Percentiles rank a stretch among this genome's conserved stretches.
These are phyloP conservation scores for Busseola fusca DNA, from an alignment of 2,888 invertebrate species.

Conservation along the genomic window DNA sequence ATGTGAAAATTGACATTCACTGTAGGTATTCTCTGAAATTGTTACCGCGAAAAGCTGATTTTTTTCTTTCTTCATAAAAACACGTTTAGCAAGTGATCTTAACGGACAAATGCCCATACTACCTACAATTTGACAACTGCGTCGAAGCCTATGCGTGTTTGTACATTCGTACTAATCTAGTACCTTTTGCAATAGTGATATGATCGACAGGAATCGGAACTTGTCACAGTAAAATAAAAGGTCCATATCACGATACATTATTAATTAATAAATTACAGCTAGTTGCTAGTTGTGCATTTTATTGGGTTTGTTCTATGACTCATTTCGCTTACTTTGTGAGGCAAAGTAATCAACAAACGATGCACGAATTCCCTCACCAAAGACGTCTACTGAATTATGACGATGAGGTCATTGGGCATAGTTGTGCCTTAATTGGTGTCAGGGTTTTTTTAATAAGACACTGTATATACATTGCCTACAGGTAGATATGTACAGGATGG, in stretches of 20 bases:
- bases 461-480: conserved; percentile 6
- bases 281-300: conserved; percentile 12
- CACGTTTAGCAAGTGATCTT: neutral
- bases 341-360: conserved; percentile 58
- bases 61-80: conserved; percentile 10
- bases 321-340: conserved; percentile 25
- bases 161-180: neutral
- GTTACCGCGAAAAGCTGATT: neutral
- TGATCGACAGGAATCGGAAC: neutral
- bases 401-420: conserved; percentile 75
- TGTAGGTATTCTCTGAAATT: conserved; percentile 8
- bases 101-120: conserved; percentile 8
- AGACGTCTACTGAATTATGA: conserved; percentile 67
- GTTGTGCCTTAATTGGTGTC: conserved; percentile 73
- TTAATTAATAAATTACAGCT: conserved; percentile 1
- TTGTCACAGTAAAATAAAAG: neutral
- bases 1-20: neutral
- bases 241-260: neutral
- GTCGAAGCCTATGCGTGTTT: conserved; percentile 16
- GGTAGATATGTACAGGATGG: conserved; percentile 25
- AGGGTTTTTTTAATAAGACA: conserved; percentile 65
- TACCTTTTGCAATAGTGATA: neutral
- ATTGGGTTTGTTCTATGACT: conserved; percentile 22
- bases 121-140: conserved; percentile 16
- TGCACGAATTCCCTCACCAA: conserved; percentile 63